Conservation (phyloP, 2,113 vertebrate species). For the Ammodytes dubius region DNA sequence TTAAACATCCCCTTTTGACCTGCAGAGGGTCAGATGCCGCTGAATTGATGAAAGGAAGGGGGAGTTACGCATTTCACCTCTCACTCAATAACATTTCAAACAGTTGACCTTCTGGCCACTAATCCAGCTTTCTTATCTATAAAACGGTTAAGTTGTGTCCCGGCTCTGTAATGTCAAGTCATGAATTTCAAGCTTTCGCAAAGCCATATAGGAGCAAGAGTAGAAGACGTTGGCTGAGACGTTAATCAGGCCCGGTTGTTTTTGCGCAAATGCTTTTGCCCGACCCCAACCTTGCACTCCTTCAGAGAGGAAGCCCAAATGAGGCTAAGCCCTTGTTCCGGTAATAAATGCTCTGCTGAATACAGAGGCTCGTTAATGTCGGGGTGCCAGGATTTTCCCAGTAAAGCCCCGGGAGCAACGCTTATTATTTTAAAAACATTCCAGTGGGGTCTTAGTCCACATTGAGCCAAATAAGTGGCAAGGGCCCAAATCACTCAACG, state of each 20-base stretch:
- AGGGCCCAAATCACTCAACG: slow-evolving; percentile 3
- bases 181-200: neutral
- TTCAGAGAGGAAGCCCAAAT: slow-evolving; percentile 54
- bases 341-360: slow-evolving; percentile 58
- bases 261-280: slow-evolving; percentile 27
- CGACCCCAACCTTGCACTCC: slow-evolving; percentile 35
- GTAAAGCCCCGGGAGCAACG: slow-evolving; percentile 43
- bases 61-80: neutral
- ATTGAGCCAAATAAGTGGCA: slow-evolving; percentile 36
- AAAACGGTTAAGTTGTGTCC: neutral
- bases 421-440: slow-evolving; percentile 58
- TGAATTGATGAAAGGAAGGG: neutral
- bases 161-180: neutral
- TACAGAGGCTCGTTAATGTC: slow-evolving; percentile 61
- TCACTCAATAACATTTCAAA: neutral
- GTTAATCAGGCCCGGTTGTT: neutral
- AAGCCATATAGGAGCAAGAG: neutral
- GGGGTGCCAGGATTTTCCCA: slow-evolving; percentile 54
- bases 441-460: slow-evolving; percentile 42
- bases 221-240: slow-evolving; percentile 2
- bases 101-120: neutral
- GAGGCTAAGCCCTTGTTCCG: slow-evolving; percentile 59
- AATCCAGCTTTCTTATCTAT: neutral
- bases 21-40: neutral
- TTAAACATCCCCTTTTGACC: neutral